Conservation (phyloP, 2,113 vertebrate genomes). For the Paradisaea rubra region DNA sequence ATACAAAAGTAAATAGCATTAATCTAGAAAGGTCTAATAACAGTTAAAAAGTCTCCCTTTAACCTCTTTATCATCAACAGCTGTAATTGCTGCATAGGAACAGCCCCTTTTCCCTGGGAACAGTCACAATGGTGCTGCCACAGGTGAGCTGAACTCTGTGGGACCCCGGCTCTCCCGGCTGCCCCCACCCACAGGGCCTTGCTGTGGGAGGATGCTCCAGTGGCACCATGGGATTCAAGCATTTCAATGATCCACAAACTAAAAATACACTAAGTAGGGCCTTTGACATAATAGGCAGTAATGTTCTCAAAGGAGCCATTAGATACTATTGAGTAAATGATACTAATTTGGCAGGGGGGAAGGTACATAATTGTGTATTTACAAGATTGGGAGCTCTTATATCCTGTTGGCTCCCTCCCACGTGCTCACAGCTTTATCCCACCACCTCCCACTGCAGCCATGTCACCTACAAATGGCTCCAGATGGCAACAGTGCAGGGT, state of each 20-base stretch:
- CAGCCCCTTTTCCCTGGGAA: not conserved
- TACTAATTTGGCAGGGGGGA: not conserved
- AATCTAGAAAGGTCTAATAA: not conserved
- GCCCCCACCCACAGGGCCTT: not conserved
- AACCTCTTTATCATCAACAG: not conserved
- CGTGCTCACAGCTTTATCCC: not conserved
- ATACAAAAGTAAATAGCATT: not conserved
- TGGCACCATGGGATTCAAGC: not conserved
- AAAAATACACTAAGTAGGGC: not conserved
- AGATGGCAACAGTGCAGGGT: not conserved
- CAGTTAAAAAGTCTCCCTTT: not conserved
- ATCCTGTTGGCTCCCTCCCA: not conserved
- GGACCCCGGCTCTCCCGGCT: not conserved
- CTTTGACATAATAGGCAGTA: not conserved
- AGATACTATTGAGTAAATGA: constrained; percentile 24
- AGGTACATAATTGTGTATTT: not conserved
- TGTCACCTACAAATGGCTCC: not conserved
- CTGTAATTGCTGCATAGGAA: not conserved
- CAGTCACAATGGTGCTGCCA: not conserved
- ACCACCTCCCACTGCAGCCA: not conserved
- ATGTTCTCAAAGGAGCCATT: constrained; percentile 27
- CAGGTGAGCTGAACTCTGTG: not conserved
- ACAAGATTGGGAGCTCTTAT: not conserved
- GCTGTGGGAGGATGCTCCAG: not conserved
- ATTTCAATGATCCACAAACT: not conserved